These are phyloP conservation scores for Melanotaenia pygmaea DNA, from an alignment of 2,797 vertebrate species.

Conservation along the genomic window DNA sequence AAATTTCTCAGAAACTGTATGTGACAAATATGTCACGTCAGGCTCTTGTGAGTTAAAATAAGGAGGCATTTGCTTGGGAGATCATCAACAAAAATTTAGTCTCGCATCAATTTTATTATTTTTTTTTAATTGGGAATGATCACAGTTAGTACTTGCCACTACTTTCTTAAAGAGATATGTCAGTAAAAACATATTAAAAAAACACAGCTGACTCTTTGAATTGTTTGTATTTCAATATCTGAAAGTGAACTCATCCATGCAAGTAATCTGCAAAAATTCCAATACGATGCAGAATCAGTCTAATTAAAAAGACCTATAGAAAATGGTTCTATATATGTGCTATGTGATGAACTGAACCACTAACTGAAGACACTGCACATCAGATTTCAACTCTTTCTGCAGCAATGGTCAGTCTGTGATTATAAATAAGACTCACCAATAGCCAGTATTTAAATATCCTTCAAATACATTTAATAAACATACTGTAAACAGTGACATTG, in stretches of 20 bases:
- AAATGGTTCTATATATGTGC: background rate
- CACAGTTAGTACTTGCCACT: background rate
- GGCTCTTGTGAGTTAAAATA: background rate
- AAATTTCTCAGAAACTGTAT: too few species aligned
- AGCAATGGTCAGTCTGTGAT: background rate
- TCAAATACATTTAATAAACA: background rate
- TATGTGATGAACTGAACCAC: background rate
- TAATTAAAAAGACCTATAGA: too few species aligned
- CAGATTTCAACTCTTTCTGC: constrained; percentile 1
- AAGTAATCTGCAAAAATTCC: background rate
- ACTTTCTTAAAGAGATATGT: background rate
- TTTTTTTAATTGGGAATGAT: background rate
- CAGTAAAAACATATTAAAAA: too few species aligned
- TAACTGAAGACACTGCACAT: background rate
- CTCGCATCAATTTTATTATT: background rate
- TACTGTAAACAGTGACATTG: background rate
- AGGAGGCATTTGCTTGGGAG: background rate
- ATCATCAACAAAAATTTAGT: background rate
- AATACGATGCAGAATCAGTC: background rate
- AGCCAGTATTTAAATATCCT: background rate
- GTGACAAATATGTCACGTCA: too few species aligned
- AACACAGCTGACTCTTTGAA: background rate
- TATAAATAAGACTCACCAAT: background rate
- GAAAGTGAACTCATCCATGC: background rate
- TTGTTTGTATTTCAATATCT: background rate